These are phyloP conservation scores for Engystomops pustulosus DNA, from an alignment of 2,113 vertebrate genomes.

Conservation along the genomic window DNA sequence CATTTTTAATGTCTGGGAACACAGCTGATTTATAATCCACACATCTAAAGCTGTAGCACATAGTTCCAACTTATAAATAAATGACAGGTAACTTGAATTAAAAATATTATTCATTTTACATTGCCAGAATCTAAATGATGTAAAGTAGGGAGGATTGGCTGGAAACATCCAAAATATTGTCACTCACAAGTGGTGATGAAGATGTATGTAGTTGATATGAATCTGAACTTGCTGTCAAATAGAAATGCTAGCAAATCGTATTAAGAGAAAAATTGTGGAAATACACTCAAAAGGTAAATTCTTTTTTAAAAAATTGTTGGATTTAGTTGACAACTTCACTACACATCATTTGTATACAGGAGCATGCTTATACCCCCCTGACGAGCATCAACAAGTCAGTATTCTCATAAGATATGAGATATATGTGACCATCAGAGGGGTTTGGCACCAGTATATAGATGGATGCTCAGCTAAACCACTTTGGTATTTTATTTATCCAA, in stretches of 20 bases:
- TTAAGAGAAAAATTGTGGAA: too few species aligned
- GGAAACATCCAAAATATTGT: slow-evolving; percentile 21
- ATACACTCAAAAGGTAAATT: too few species aligned
- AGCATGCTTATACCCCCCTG: too few species aligned
- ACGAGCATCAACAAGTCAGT: too few species aligned
- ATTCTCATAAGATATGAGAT: too few species aligned
- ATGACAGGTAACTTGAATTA: slow-evolving; percentile 84
- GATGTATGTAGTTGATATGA: not conserved
- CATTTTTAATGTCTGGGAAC: slow-evolving; percentile 87
- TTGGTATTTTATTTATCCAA: too few species aligned
- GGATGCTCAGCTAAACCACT: too few species aligned
- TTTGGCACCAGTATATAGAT: too few species aligned
- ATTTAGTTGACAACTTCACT: too few species aligned
- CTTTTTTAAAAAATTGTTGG: too few species aligned
- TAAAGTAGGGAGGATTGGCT: slow-evolving; percentile 43
- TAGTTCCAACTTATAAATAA: slow-evolving; percentile 86
- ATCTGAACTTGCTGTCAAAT: not conserved
- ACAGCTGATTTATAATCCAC: slow-evolving; percentile 88
- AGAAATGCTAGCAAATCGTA: not conserved
- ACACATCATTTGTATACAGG: too few species aligned
- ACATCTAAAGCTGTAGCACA: slow-evolving; percentile 75
- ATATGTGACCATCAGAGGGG: too few species aligned
- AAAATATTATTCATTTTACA: slow-evolving; percentile 78
- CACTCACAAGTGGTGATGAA: not conserved
- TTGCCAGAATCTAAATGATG: slow-evolving; percentile 71